Evolutionary conservation across 2,888 invertebrate genomes (phyloP).

Genomic region (Thymelicus acteon): DNA sequence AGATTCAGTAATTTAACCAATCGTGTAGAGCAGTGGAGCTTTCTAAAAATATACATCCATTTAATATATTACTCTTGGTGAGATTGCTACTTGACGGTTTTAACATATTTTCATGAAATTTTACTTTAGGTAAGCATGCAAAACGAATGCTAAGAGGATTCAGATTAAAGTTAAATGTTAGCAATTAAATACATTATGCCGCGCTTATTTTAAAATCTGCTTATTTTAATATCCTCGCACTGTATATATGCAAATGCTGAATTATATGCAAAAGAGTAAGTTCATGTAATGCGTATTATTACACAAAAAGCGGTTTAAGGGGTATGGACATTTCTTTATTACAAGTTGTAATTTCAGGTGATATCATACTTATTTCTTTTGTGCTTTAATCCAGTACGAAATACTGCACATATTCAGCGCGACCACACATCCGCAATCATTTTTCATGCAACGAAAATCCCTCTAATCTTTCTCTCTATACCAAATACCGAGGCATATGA

Average conservation of each 20-base stretch:
- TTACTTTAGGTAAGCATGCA: not conserved
- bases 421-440: constrained; percentile 21
- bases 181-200: not conserved
- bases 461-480: constrained; percentile 22
- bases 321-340: too few relatives aligned
- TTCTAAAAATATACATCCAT: too few relatives aligned
- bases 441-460: constrained; percentile 26
- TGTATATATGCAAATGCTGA: too few relatives aligned
- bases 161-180: not conserved
- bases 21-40: too few relatives aligned
- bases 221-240: not conserved
- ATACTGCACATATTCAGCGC: constrained; percentile 20
- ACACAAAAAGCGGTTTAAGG: too few relatives aligned
- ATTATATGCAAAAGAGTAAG: too few relatives aligned
- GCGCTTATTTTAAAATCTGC: constrained; percentile 2
- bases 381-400: constrained; percentile 14
- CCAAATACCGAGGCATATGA: constrained; percentile 5
- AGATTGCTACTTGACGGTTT: constrained; percentile 1
- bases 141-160: not conserved
- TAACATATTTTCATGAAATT: constrained; percentile 1
- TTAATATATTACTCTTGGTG: not conserved
- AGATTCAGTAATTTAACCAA: too few relatives aligned
- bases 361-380: not conserved
- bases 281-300: too few relatives aligned
- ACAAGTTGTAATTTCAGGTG: too few relatives aligned